Conservation (phyloP, 2,113 vertebrate species). For the Antechinus stuartii region DNA sequence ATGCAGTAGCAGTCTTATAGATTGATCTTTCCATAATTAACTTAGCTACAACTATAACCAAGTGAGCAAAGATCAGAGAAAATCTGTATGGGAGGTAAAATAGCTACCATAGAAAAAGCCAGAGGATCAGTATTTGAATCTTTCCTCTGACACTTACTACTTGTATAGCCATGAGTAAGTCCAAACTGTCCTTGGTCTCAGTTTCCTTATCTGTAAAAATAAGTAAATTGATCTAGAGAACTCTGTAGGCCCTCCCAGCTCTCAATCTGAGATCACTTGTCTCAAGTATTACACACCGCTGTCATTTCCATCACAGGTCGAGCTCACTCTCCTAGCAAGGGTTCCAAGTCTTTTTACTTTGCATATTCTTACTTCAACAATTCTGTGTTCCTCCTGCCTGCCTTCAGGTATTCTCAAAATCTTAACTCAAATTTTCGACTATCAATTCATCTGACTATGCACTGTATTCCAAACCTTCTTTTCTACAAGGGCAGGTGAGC, state of each 20-base stretch:
- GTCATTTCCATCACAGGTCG: neutral
- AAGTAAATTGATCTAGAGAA: neutral
- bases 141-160: neutral
- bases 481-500: neutral
- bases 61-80: neutral
- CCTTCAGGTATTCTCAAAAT: neutral
- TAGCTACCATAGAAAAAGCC: neutral
- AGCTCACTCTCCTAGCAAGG: neutral
- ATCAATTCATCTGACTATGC: neutral
- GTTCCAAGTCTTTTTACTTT: neutral
- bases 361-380: neutral
- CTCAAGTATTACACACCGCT: neutral
- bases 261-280: neutral
- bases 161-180: neutral
- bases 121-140: neutral
- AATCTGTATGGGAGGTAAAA: neutral
- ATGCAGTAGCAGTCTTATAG: neutral
- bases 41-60: neutral
- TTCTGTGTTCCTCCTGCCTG: neutral
- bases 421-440: neutral
- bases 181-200: neutral
- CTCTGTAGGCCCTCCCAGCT: neutral
- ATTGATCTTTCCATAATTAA: neutral
- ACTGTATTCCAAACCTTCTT: neutral
- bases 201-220: neutral